A percentile compares a stretch with the other conserved stretches of the same genome.
Conservation (phyloP, 1,140 invertebrate genomes). For the Halotydeus destructor region DNA sequence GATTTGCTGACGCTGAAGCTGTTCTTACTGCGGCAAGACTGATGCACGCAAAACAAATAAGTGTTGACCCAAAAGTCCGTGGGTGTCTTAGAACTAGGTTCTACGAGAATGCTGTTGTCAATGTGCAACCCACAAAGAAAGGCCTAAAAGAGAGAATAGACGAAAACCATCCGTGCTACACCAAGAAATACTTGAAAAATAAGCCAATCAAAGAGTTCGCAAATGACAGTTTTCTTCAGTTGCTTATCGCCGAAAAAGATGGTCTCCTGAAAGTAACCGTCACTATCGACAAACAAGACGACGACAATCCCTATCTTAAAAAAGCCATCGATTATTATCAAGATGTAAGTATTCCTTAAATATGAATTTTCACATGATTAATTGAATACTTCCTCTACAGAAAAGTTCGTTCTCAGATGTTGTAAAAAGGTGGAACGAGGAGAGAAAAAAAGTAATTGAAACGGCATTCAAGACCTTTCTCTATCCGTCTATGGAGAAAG, state of each 20-base stretch:
- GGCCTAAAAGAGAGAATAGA: conserved; percentile 83
- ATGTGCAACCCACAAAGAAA: conserved; percentile 62
- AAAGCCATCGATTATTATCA: conserved; percentile 79
- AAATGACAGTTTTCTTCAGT: conserved; percentile 70
- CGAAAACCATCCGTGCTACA: conserved; percentile 63
- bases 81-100: conserved; percentile 69
- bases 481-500: conserved; percentile 67
- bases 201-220: conserved; percentile 78
- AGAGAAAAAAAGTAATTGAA: conserved; percentile 66
- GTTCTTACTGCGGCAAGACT: conserved; percentile 67
- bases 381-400: background rate
- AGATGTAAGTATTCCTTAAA: conserved; percentile 28
- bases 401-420: conserved; percentile 43
- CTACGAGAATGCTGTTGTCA: conserved; percentile 66
- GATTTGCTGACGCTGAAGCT: conserved; percentile 43
- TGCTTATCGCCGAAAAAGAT: conserved; percentile 32
- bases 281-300: conserved; percentile 33
- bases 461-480: conserved; percentile 67
- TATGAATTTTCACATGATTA: background rate
- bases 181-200: conserved; percentile 79
- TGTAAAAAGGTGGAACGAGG: conserved; percentile 86
- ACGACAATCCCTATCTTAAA: conserved; percentile 49
- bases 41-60: conserved; percentile 82
- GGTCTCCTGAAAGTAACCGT: conserved; percentile 19
- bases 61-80: conserved; percentile 69